A percentile compares a stretch with the other conserved stretches of the same genome.
Evolutionary conservation across 2,113 vertebrate genomes (phyloP).

Genomic region (Gasterosteus nipponicus): DNA sequence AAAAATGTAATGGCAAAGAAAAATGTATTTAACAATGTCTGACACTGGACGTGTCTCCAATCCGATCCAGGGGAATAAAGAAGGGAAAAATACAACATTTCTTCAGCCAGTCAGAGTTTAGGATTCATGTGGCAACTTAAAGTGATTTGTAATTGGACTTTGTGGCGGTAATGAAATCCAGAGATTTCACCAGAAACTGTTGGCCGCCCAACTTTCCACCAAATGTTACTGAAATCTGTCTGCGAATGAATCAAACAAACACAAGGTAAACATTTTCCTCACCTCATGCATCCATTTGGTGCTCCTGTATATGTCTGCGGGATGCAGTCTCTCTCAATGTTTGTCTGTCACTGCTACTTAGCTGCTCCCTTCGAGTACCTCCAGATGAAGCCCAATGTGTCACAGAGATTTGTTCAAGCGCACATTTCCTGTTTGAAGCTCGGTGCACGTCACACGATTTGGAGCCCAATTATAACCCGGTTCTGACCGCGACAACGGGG

Average conservation of each 20-base stretch:
- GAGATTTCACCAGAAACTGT: constrained; percentile 24
- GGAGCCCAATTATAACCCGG: constrained; percentile 37
- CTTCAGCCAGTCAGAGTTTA: constrained; percentile 8
- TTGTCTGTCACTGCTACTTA: constrained; percentile 51
- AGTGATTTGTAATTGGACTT: constrained; percentile 13
- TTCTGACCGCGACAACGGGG: constrained; percentile 25
- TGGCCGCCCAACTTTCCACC: constrained; percentile 25
- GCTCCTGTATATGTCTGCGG: constrained; percentile 23
- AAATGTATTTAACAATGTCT: background rate
- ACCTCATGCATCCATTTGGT: constrained; percentile 19
- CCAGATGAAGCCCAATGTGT: constrained; percentile 32
- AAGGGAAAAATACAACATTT: background rate
- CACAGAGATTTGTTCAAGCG: constrained; percentile 58
- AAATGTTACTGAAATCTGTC: constrained; percentile 42
- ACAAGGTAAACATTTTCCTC: constrained; percentile 7
- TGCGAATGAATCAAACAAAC: background rate
- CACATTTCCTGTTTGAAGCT: constrained; percentile 54
- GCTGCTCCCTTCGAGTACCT: constrained; percentile 26
- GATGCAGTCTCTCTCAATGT: constrained; percentile 32
- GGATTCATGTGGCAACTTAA: constrained; percentile 14
- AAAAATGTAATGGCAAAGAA: background rate
- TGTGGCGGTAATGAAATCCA: constrained; percentile 11
- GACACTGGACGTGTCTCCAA: background rate
- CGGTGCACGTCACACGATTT: constrained; percentile 51
- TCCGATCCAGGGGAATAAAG: background rate